Base-by-base conservation (phyloP, 1,140 invertebrate species). In the Meloidogyne floridensis region DNA sequence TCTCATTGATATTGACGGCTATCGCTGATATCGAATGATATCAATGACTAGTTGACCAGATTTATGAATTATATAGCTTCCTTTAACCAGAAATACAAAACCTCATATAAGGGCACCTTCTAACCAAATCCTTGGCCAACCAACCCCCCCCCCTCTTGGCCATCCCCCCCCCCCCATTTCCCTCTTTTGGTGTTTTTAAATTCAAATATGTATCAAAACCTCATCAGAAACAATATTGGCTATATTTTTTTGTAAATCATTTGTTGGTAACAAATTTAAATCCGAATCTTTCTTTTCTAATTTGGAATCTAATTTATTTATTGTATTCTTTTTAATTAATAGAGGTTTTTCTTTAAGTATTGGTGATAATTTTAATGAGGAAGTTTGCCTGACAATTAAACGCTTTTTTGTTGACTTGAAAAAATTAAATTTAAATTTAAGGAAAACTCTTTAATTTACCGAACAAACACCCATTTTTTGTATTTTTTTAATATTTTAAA, bases 271-370 rank as follows among this genome's bases (percentile, higher is more conserved):
- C 20, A 86, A 71, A 74, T 86, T 86, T 87, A 87, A 85, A 74
- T 81, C 86, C n/a, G 85, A 86, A 47, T 86, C 86, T 15, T 81
- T 70, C 59, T 86, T 86, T 53, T 69, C 47, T 15, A 86, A 73
- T 53, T 69, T 83, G 7, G 72, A 32, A 13, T 65, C 59, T 6
- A n/a, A 85, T 75, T 20, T 51, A 54, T 20, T 47, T 20, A 32
- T 56, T 81, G 10, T 53, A 20, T 53, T 53, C 43, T 10, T 74
- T 20, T 15, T 54, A 13, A 5, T 43, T 32, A 54, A 32, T 56
- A 80, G 11, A 53, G 20, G 43, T 53, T 32, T 56, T 74, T 10
- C 51, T 72, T 72, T 32, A 18, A 51, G n/a, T 69, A 18, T 32
- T 80, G 20, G 20, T n/a, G 59, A 18, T 13, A 80, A 72, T 51